Conservation (phyloP, 1,140 invertebrate species). For the Pseudachorutes palmiensis region DNA sequence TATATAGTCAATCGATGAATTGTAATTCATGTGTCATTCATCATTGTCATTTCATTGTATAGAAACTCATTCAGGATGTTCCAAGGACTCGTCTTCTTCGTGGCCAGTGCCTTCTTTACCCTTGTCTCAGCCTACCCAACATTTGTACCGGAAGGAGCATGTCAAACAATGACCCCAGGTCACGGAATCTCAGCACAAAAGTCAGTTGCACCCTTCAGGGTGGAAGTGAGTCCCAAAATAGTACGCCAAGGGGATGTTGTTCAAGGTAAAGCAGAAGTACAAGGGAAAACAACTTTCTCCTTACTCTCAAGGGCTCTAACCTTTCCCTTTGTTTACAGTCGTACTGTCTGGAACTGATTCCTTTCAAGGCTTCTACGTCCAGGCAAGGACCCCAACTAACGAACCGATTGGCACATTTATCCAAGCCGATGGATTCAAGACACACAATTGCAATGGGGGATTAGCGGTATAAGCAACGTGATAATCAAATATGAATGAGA, state of each 20-base stretch:
- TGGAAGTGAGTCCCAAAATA: not conserved
- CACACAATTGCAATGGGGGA: not conserved
- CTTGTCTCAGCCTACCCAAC: not conserved
- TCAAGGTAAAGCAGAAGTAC: conserved; percentile 3
- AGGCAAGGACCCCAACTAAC: not conserved
- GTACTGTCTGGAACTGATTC: not conserved
- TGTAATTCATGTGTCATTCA: no score
- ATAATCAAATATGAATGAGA: not conserved
- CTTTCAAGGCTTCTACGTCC: not conserved
- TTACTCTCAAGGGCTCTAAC: not conserved
- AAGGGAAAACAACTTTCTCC: no score
- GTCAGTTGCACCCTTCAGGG: not conserved
- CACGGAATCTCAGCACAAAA: not conserved
- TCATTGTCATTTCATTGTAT: no score
- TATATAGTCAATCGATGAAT: no score
- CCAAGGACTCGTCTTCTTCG: not conserved
- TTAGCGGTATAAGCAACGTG: not conserved
- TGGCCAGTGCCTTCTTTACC: not conserved
- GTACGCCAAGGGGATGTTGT: not conserved
- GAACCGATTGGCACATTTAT: not conserved
- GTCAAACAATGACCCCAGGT: not conserved
- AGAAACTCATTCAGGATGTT: not conserved
- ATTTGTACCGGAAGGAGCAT: conserved; percentile 1
- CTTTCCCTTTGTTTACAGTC: not conserved
- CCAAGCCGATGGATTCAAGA: not conserved